Percentiles rank a stretch among this genome's conserved stretches.
These are phyloP conservation scores for Listronotus bonariensis DNA, from an alignment of 1,140 invertebrate species.

Conservation along the genomic window DNA sequence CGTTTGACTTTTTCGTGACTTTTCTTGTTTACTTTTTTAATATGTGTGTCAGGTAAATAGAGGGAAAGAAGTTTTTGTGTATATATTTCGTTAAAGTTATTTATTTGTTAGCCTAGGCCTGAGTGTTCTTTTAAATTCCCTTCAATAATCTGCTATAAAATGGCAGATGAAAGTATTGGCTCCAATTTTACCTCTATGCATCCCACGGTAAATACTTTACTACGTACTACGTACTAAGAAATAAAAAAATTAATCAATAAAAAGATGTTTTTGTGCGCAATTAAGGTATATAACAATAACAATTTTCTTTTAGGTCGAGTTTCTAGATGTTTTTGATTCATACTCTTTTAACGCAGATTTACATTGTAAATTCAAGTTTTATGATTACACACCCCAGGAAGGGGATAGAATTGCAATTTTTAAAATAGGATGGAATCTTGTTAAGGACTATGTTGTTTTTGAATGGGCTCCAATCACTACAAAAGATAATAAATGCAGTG, in stretches of 20 bases:
- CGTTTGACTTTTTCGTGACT: too few species aligned
- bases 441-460: constrained; percentile 46
- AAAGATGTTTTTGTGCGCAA: too few species aligned
- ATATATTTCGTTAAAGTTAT: too few species aligned
- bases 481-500: constrained; percentile 11
- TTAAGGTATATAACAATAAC: not conserved
- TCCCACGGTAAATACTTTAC: constrained; percentile 7
- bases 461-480: constrained; percentile 41
- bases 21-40: too few species aligned
- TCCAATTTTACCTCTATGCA: constrained; percentile 25
- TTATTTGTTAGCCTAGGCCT: too few species aligned
- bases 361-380: constrained; percentile 41
- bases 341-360: constrained; percentile 45
- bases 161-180: constrained; percentile 19
- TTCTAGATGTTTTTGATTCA: constrained; percentile 41
- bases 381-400: constrained; percentile 42
- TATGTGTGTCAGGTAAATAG: too few species aligned
- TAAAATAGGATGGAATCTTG: constrained; percentile 46
- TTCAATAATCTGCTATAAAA: not conserved
- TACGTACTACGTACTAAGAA: too few species aligned
- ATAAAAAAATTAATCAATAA: too few species aligned
- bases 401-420: constrained; percentile 48
- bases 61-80: too few species aligned
- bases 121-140: too few species aligned
- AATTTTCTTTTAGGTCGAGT: constrained; percentile 40